A percentile compares a stretch with the other conserved stretches of the same genome.
phyloP scores from a whole-genome alignment of 64 coral and sea anemone genomes.

The Montipora efflorescens region DNA sequence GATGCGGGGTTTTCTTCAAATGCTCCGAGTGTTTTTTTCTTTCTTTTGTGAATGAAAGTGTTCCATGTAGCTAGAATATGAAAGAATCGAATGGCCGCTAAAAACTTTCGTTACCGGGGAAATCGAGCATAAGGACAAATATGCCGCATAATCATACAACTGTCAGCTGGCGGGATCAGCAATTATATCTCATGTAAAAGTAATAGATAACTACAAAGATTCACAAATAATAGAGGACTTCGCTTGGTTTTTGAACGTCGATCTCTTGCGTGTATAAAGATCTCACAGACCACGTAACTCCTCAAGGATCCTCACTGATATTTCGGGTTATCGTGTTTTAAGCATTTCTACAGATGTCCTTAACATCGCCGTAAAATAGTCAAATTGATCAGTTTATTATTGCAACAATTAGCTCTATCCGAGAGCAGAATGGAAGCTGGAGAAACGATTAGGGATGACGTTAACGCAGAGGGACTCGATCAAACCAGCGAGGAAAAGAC shows the following conservation, averaged over 20 bases:
- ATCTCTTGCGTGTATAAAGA: not conserved
- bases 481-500: not conserved
- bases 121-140: not conserved
- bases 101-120: not conserved
- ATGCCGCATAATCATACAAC: not conserved
- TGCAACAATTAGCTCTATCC: not conserved
- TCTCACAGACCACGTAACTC: not conserved
- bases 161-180: not conserved
- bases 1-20: no score
- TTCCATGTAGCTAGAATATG: no score
- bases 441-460: not conserved
- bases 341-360: no score
- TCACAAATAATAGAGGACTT: no score
- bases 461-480: not conserved
- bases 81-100: not conserved
- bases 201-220: no score
- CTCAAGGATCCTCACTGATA: no score
- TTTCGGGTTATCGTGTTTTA: no score
- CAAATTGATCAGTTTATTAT: not conserved
- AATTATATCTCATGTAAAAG: no score
- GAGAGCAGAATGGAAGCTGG: not conserved
- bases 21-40: no score
- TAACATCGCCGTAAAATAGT: not conserved
- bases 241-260: no score
- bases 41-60: no score